A percentile compares a stretch with the other conserved stretches of the same genome.
Conservation (phyloP, 1,140 invertebrate species). For the Habropoda laboriosa region DNA sequence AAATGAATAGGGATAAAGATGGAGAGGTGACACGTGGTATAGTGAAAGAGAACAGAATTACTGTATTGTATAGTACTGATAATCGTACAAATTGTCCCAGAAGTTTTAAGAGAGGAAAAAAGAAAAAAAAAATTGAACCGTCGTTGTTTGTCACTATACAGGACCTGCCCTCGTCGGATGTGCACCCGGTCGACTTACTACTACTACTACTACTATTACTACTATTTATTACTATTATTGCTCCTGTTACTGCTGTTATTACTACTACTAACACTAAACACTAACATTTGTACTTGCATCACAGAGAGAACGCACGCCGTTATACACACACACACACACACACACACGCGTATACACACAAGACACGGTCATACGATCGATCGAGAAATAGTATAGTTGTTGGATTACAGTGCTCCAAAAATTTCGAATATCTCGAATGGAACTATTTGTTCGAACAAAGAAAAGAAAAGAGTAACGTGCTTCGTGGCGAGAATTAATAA, state of each 20-base stretch:
- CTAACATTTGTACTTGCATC: constrained; percentile 57
- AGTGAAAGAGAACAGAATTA: background rate
- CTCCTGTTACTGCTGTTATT: constrained; percentile 46
- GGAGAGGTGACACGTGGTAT: background rate
- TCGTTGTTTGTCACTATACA: constrained; percentile 41
- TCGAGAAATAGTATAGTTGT: constrained; percentile 19
- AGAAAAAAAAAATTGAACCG: background rate
- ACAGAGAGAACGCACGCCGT: constrained; percentile 35
- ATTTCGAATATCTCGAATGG: background rate
- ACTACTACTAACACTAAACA: constrained; percentile 53
- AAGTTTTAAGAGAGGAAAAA: background rate
- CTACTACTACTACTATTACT: constrained; percentile 49
- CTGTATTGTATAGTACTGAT: constrained; percentile 16
- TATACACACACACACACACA: constrained; percentile 14
- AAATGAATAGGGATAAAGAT: background rate
- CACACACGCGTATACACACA: constrained; percentile 3
- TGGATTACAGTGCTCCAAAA: background rate
- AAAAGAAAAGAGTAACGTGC: background rate
- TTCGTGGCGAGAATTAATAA: background rate
- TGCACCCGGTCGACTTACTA: constrained; percentile 53
- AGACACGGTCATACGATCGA: constrained; percentile 11
- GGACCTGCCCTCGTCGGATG: constrained; percentile 74
- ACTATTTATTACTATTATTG: constrained; percentile 51
- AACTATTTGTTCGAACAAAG: background rate
- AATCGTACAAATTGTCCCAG: constrained; percentile 35